Base-by-base conservation (phyloP, 2,888 invertebrate genomes). In the Mechanitis messenoides region DNA sequence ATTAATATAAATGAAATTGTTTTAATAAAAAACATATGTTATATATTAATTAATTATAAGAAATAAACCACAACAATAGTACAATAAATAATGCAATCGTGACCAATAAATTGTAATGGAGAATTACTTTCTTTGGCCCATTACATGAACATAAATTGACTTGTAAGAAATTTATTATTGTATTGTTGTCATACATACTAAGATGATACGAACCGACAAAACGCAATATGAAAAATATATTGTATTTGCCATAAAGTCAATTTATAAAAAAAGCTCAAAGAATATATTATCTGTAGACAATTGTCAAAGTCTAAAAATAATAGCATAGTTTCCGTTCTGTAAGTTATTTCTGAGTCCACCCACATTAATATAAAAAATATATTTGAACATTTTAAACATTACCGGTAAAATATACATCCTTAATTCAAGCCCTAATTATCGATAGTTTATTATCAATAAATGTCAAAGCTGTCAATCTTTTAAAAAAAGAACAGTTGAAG, bases 401-500 rank as follows among this genome's bases (percentile, higher is more conserved):
- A 47, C n/a, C 28, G 53, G 53, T 33, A 53, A 12, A 53, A 53
- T 53, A 31, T 28, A 12, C 31, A 31, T 53, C 53, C 33, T 53
- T 31, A 31, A 31, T 53, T 33, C 33, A 12, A 33, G 6, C 28
- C 33, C 28, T 3, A 33, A 31, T 31, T 7, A 28, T 3, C 12
- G 12, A 33, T 12, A 53, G 31, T 35, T 11, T 45, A 55, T 12
- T 46, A 57, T 42, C 61, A 38, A 55, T 65, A 62, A 65, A 62
- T 65, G 62, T 65, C 60, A 62, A 56, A 56, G 65, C 69, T 66
- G 68, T 71, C 70, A 71, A 67, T 68, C 62, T 69, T 69, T 71
- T 69, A 66, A 71, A 70, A 72, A 72, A 68, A 66, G 66, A 73
- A 72, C 70, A 69, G 20, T 20, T 71, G 74, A 72, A 74, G 72